Conservation (phyloP, 2,888 invertebrate genomes). For the Ormyrus thymus region DNA sequence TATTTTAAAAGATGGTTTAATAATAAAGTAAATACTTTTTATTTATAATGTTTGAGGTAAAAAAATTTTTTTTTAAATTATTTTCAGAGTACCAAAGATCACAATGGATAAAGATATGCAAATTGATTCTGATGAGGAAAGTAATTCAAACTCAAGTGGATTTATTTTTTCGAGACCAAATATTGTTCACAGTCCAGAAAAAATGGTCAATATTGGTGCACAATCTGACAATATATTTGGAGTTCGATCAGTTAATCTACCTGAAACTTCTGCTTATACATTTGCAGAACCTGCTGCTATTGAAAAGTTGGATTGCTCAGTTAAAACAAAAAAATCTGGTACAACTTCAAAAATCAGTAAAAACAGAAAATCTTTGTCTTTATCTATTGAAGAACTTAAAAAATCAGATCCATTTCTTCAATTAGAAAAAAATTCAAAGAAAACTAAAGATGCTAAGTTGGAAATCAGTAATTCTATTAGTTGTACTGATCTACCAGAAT, state of each 20-base stretch:
- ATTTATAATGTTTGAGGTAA: no score
- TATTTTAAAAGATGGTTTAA: no score
- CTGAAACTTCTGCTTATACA: slow-evolving; percentile 56
- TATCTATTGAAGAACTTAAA: slow-evolving; percentile 46
- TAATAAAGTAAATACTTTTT: no score
- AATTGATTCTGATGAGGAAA: slow-evolving; percentile 46
- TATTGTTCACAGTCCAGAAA: slow-evolving; percentile 57
- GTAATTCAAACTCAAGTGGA: slow-evolving; percentile 32
- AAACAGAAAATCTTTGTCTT: slow-evolving; percentile 6
- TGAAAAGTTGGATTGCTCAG: slow-evolving; percentile 20
- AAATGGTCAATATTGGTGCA: slow-evolving; percentile 48
- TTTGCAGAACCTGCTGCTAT: slow-evolving; percentile 61
- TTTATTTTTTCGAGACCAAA: slow-evolving; percentile 64
- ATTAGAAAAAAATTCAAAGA: slow-evolving; percentile 63
- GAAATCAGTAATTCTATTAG: slow-evolving; percentile 64
- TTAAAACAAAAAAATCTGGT: slow-evolving; percentile 1
- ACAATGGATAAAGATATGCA: slow-evolving; percentile 55
- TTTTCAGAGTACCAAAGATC: slow-evolving; percentile 17
- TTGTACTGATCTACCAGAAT: slow-evolving; percentile 81
- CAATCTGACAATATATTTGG: slow-evolving; percentile 56
- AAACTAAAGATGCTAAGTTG: slow-evolving; percentile 56
- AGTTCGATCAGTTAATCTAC: slow-evolving; percentile 21
- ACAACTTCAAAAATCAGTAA: background rate
- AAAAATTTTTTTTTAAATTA: background rate
- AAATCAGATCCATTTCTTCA: slow-evolving; percentile 59